A percentile compares a stretch with the other conserved stretches of the same genome.
These are phyloP conservation scores for Oligia latruncula DNA, from an alignment of 2,888 invertebrate genomes.

Conservation along the genomic window DNA sequence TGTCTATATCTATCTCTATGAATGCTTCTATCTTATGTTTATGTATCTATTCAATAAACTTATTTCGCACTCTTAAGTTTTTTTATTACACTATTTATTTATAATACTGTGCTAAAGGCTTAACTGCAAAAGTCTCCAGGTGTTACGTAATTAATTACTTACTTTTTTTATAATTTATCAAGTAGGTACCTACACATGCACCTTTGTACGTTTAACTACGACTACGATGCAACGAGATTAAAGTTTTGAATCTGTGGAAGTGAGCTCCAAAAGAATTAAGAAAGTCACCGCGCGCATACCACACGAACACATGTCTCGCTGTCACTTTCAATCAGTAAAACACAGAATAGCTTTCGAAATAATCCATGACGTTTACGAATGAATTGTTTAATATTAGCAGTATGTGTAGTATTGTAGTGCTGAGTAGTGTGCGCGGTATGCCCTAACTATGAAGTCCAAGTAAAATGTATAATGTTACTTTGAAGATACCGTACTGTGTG, in stretches of 20 bases:
- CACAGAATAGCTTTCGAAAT: not conserved
- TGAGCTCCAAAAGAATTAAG: not conserved
- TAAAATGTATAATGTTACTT: not conserved
- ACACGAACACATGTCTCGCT: not conserved
- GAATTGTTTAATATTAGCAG: not conserved
- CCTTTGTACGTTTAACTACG: not conserved
- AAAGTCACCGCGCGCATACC: not conserved
- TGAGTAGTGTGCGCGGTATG: not conserved
- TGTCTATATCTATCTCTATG: conserved; percentile 37
- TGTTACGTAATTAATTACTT: not conserved
- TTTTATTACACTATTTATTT: conserved; percentile 67
- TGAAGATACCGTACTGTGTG: not conserved
- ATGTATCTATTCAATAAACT: conserved; percentile 71
- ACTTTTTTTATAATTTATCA: not conserved
- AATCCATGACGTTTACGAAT: not conserved
- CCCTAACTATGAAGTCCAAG: too few relatives aligned
- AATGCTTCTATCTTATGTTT: conserved; percentile 55
- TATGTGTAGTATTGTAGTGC: not conserved
- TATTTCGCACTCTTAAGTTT: conserved; percentile 53
- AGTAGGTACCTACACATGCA: not conserved
- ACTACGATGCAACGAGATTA: not conserved
- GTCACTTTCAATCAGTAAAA: not conserved
- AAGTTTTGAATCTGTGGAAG: not conserved
- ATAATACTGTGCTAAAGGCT: not conserved
- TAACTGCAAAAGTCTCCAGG: not conserved